Base-by-base conservation (phyloP, 2,113 vertebrate species). In the Paradisaea rubra region DNA sequence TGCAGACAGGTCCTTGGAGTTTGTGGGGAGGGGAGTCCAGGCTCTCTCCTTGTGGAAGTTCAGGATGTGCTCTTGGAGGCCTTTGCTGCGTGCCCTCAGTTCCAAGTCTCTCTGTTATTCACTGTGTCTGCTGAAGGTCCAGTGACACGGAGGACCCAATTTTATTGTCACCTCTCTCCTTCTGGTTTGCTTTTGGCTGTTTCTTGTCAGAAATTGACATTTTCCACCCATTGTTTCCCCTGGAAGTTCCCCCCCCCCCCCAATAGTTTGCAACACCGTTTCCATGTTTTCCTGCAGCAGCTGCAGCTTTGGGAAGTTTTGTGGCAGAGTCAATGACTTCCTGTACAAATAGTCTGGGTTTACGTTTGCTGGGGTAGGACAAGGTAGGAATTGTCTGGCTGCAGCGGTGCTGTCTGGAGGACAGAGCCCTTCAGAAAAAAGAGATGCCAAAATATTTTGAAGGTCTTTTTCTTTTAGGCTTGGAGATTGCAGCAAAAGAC, bases 331-430 rank as follows among this genome's bases (percentile, higher is more conserved):
- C 64, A 20, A 6, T 69, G 66, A 53, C 57, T 92, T 91, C 83
- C 89, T 94, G 73, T 76, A 33, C 68, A 92, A 94, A 93, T 11
- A 95, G 70, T 82, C 89, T 95, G 78, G 61, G 31, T 87, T 91
- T 39, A 21, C 0, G 0, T 91, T 87, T 59, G 61, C 74, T 76
- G 1, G 42, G 72, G 37, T 31, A 19, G 20, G 70, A 94, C 91
- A 91, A 85, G 93, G 91, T 91, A 23, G 45, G 94, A 89, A 57
- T 54, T 93, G 95, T 92, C 73, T 86, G 91, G 49, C 73, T 93
- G 92, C 56, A 59, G 72, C 3, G 1, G 14, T 64, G 83, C 41
- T 86, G 92, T 92, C 95, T 92, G 35, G 77, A 72, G 57, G 6
- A 42, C 60, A 27, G 60, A 70, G 59, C 50, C 35, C 66, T 88